Conservation (phyloP, 2,113 vertebrate species). For the Neoarius graeffei region DNA sequence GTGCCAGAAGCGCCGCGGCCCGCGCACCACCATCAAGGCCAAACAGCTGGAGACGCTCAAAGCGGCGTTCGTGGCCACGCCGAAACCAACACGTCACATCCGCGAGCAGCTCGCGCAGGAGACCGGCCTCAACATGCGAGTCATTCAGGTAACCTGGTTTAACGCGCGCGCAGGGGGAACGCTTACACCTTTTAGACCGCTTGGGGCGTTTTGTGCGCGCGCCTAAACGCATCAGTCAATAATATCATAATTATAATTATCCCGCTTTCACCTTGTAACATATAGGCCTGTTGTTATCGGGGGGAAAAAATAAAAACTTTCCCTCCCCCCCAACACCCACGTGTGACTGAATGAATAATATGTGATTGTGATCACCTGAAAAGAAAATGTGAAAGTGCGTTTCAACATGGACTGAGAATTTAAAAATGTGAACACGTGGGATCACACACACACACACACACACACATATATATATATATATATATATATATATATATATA, state of each 20-base stretch:
- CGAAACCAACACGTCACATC: conserved; percentile 95
- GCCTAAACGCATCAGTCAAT: not conserved
- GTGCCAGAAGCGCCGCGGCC: conserved; percentile 88
- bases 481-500: too few species aligned
- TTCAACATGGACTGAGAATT: not conserved
- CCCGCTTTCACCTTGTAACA: not conserved
- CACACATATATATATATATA: too few species aligned
- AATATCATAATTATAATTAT: not conserved
- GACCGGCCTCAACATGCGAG: conserved; percentile 95
- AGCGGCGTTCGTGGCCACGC: conserved; percentile 94
- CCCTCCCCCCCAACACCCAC: not conserved
- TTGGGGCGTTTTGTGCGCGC: not conserved
- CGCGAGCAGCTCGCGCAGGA: conserved; percentile 96
- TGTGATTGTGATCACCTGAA: not conserved
- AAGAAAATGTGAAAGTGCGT: not conserved
- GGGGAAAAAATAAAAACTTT: too few species aligned
- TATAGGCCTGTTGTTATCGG: not conserved
- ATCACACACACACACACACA: too few species aligned
- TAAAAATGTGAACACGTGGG: not conserved
- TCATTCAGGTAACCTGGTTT: conserved; percentile 85
- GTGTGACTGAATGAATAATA: not conserved
- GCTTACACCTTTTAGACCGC: not conserved
- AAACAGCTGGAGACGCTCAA: conserved; percentile 98
- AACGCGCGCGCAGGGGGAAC: too few species aligned
- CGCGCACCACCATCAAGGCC: conserved; percentile 97